Base-by-base conservation (phyloP, 2,113 vertebrate genomes). In the Dolichotis patagonum region DNA sequence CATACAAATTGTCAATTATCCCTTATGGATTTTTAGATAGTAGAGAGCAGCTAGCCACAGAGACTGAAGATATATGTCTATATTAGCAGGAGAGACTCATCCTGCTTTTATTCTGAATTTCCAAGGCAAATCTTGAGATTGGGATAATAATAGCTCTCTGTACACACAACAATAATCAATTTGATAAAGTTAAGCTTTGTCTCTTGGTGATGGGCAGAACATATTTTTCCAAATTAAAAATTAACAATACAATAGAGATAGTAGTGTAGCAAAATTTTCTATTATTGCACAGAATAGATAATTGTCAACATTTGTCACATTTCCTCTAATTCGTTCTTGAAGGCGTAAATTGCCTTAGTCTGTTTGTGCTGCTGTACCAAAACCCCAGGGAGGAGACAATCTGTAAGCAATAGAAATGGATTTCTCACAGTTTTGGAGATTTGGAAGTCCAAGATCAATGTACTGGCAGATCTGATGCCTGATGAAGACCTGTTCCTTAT, bases 161-260 rank as follows among this genome's bases (percentile, higher is more conserved):
- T 67, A 56, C 9, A 58, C n/a, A 58, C 35, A 73, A 35, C 28
- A 65, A 22, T 56, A 85, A 85, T 80, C 11, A 56, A 32, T 82
- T 94, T 83, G 62, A 52, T 94, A 78, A 67, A 85, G 11, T 85
- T 93, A 96, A 81, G 30, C 28, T 86, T 96, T 94, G 32, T 87
- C 22, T 12, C 43, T 16, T 81, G 60, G 38, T 83, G 4, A 86
- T 19, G 17, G 87, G 17, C 13, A 86, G 46, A 63, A 82, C 46
- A 58, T 16, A 85, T 69, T 75, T 88, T 92, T 85, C 65, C 35
- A 95, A 88, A 85, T 41, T 75, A 85, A 95, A 69, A 89, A 82
- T 38, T 82, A 69, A 78, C 41, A 54, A 94, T 65, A 88, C 92
- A 78, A 95, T 32, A 16, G 12, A 83, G 30, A 30, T 75, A 77